Percentiles rank a stretch among this genome's conserved stretches.
phyloP scores from a whole-genome alignment of 2,888 invertebrate species.

The Noctua janthe region DNA sequence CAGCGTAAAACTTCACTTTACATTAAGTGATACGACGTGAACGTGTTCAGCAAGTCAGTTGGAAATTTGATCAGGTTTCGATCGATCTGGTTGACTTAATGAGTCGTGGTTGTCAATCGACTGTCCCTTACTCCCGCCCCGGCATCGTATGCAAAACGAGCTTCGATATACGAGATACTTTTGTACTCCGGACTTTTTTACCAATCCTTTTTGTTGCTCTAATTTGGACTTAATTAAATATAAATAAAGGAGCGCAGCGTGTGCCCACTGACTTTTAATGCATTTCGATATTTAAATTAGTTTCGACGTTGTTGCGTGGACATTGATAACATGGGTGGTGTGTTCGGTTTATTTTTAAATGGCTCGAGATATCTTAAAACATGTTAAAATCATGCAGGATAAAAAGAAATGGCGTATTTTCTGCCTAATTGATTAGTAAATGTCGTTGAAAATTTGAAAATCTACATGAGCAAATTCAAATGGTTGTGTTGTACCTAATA shows the following conservation, averaged over 20 bases:
- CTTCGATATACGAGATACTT: slow-evolving; percentile 42
- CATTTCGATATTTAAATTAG: slow-evolving; percentile 65
- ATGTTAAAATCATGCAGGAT: slow-evolving; percentile 31
- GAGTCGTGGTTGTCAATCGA: slow-evolving; percentile 83
- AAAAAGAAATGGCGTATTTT: slow-evolving; percentile 32
- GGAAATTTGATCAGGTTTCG: slow-evolving; percentile 63
- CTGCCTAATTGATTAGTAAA: slow-evolving; percentile 51
- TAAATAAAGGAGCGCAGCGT: slow-evolving; percentile 57
- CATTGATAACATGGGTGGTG: slow-evolving; percentile 40
- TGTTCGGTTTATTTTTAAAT: slow-evolving; percentile 34
- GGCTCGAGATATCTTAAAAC: slow-evolving; percentile 52
- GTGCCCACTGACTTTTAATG: slow-evolving; percentile 63
- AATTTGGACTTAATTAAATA: slow-evolving; percentile 66
- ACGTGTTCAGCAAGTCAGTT: slow-evolving; percentile 63
- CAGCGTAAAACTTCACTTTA: slow-evolving; percentile 39
- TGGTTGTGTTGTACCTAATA: neutral
- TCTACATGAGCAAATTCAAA: slow-evolving; percentile 23
- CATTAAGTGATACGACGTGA: slow-evolving; percentile 60
- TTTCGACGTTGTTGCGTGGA: slow-evolving; percentile 48
- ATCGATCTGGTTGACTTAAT: slow-evolving; percentile 75
- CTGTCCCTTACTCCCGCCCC: slow-evolving; percentile 71
- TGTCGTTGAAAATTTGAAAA: slow-evolving; percentile 2
- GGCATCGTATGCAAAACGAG: slow-evolving; percentile 63
- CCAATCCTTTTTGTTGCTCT: slow-evolving; percentile 59
- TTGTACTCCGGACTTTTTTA: slow-evolving; percentile 48